A percentile compares a stretch with the other conserved stretches of the same genome.
phyloP scores from a whole-genome alignment of 2,888 invertebrate species.

The Limnephilus rhombicus region DNA sequence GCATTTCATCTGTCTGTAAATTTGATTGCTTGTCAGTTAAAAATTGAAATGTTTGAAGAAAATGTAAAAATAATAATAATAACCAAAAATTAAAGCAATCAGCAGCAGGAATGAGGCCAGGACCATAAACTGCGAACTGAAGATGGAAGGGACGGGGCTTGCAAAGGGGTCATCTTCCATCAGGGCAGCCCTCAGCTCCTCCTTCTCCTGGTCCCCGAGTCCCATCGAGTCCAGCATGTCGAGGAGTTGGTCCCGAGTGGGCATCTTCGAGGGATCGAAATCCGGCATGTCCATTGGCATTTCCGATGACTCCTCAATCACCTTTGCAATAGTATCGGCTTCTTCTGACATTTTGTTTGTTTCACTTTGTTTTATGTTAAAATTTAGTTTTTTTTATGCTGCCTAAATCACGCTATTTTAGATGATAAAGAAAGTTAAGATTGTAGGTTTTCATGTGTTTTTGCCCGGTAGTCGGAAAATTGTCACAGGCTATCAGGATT shows the following conservation, averaged over 20 bases:
- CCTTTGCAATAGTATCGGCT: not conserved
- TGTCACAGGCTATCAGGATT: too few species aligned
- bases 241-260: constrained; percentile 78
- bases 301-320: not conserved
- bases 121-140: constrained; percentile 70
- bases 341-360: constrained; percentile 13
- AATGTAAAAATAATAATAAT: constrained; percentile 3
- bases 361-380: not conserved
- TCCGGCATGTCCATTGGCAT: constrained; percentile 64
- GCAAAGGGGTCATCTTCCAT: constrained; percentile 71
- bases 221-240: constrained; percentile 79
- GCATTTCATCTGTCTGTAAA: too few species aligned
- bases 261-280: constrained; percentile 72
- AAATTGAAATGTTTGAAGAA: not conserved
- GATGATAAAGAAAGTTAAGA: not conserved
- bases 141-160: constrained; percentile 67
- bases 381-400: not conserved
- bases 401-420: not conserved
- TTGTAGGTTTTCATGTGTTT: not conserved
- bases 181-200: constrained; percentile 77
- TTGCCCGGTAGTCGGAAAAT: not conserved
- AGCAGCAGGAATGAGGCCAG: constrained; percentile 68
- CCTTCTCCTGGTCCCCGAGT: constrained; percentile 80
- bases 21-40: too few species aligned
- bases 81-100: constrained; percentile 66